Evolutionary conservation across 1,140 invertebrate genomes (phyloP).

Genomic region (Drosophila pallidifrons): DNA sequence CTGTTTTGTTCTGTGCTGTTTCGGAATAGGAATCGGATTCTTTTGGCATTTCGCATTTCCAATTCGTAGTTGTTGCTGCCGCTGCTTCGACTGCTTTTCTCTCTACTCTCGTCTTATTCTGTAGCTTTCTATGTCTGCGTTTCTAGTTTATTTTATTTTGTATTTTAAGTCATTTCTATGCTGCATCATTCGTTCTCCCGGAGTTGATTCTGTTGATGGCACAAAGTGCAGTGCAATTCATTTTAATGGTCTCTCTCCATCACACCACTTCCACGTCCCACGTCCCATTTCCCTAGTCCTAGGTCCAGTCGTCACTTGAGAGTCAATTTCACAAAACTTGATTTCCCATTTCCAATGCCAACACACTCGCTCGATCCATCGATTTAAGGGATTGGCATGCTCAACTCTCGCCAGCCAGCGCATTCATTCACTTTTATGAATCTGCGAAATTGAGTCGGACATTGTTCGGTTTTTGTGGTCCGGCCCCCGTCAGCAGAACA

Average conservation of each 20-base stretch:
- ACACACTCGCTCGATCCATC: conserved; percentile 43
- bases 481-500: conserved; percentile 20
- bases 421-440: conserved; percentile 81
- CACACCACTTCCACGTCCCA: background rate
- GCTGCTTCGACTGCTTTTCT: conserved; percentile 18
- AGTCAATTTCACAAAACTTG: conserved; percentile 84
- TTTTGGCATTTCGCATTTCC: conserved; percentile 47
- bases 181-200: conserved; percentile 76
- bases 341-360: conserved; percentile 77
- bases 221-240: conserved; percentile 84
- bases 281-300: background rate
- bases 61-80: conserved; percentile 50
- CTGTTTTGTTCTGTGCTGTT: conserved; percentile 58
- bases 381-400: conserved; percentile 60
- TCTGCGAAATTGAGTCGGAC: conserved; percentile 77
- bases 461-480: conserved; percentile 75
- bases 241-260: conserved; percentile 71
- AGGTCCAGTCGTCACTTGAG: conserved; percentile 72
- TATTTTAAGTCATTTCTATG: conserved; percentile 79
- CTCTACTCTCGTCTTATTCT: conserved; percentile 21
- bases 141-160: conserved; percentile 75
- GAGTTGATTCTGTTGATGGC: conserved; percentile 83
- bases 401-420: conserved; percentile 27
- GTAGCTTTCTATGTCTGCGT: conserved; percentile 40
- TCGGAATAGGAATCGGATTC: conserved; percentile 56